Conservation (phyloP, 2,113 vertebrate species). For the Oncorhynchus nerka region DNA sequence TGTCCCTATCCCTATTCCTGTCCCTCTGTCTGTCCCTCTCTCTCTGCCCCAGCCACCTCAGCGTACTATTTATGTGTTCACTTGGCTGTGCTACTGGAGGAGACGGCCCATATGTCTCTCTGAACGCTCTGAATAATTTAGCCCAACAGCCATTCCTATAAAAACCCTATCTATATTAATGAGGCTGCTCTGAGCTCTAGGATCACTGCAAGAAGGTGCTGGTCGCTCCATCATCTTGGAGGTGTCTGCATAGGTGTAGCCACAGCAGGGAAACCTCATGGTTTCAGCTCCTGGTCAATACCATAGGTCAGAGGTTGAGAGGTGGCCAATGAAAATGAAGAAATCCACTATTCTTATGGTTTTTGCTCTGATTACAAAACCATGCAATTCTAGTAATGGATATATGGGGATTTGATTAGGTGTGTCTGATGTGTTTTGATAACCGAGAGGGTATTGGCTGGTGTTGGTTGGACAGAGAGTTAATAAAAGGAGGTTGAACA, state of each 20-base stretch:
- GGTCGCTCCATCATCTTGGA: conserved; percentile 49
- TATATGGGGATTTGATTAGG: not conserved
- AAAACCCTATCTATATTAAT: conserved; percentile 78
- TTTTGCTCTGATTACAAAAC: not conserved
- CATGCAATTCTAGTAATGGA: not conserved
- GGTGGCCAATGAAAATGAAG: not conserved
- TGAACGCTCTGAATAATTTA: conserved; percentile 73
- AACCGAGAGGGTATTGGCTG: no score
- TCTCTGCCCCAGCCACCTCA: conserved; percentile 44
- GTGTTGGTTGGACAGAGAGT: no score
- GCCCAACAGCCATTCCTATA: conserved; percentile 70
- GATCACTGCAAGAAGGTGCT: conserved; percentile 45
- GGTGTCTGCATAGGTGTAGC: conserved; percentile 20
- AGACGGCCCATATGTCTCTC: conserved; percentile 62
- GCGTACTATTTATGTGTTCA: conserved; percentile 61
- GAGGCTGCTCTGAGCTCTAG: conserved; percentile 65
- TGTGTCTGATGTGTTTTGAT: no score
- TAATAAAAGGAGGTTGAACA: no score
- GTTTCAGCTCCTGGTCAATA: not conserved
- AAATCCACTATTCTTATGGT: not conserved
- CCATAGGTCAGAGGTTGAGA: not conserved
- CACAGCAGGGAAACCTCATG: not conserved
- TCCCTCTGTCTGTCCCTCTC: not conserved
- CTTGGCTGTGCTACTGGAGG: conserved; percentile 53
- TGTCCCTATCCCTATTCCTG: no score